These are phyloP conservation scores for Euplagia quadripunctaria DNA, from an alignment of 2,888 invertebrate species.

Conservation along the genomic window DNA sequence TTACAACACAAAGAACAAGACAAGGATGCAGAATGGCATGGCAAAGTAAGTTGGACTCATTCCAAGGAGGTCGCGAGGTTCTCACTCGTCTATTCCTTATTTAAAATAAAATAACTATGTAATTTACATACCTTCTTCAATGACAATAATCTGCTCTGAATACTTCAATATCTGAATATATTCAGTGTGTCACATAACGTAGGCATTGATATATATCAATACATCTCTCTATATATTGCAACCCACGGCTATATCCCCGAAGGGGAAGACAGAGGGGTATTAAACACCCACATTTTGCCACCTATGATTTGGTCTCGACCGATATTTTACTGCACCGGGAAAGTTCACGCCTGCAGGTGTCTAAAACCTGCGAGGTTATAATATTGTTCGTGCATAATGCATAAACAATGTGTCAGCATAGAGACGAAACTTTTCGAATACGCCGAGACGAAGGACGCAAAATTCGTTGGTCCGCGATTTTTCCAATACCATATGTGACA, in stretches of 20 bases:
- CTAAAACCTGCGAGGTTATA: background rate
- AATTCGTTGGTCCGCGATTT: too few species aligned
- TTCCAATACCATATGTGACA: too few species aligned
- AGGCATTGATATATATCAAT: background rate
- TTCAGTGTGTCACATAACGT: background rate
- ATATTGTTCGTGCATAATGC: too few species aligned
- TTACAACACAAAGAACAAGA: too few species aligned
- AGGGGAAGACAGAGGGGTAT: too few species aligned
- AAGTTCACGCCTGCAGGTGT: background rate
- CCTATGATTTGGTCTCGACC: background rate
- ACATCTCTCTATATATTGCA: constrained; percentile 5
- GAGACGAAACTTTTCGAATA: background rate
- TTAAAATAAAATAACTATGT: background rate
- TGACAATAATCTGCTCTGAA: background rate
- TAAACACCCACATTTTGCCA: too few species aligned
- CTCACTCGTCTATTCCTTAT: background rate
- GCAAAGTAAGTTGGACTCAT: background rate
- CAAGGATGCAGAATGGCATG: background rate
- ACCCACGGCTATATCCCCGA: too few species aligned
- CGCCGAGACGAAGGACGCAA: background rate
- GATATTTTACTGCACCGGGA: background rate
- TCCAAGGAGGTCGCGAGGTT: background rate
- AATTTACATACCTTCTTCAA: background rate
- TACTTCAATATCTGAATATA: background rate
- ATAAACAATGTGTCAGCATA: background rate